Evolutionary conservation across 1,140 invertebrate genomes (phyloP).

Genomic region (Acromyrmex heyeri): DNA sequence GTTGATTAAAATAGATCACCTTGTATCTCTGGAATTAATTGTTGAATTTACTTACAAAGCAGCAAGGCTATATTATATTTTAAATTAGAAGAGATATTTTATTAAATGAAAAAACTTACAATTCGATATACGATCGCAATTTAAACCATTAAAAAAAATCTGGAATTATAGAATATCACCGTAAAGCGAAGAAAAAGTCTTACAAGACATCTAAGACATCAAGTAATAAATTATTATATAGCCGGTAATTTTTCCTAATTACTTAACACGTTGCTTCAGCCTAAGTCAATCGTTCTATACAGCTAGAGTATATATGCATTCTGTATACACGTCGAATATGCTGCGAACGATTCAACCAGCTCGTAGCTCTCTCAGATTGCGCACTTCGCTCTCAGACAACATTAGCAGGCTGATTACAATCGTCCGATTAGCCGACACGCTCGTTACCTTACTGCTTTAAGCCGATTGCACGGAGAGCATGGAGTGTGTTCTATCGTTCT

Average conservation of each 20-base stretch:
- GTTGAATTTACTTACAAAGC: no score
- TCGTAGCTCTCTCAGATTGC: neutral
- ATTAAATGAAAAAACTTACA: no score
- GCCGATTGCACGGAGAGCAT: slow-evolving; percentile 10
- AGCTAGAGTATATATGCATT: no score
- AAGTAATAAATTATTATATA: no score
- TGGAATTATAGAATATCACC: neutral
- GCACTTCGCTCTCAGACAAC: slow-evolving; percentile 33
- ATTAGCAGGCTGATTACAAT: slow-evolving; percentile 43
- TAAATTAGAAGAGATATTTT: no score
- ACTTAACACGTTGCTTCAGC: neutral
- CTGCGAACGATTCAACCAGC: neutral
- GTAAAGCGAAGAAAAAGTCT: neutral
- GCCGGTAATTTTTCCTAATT: neutral
- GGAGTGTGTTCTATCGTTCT: slow-evolving; percentile 27
- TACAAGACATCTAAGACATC: no score
- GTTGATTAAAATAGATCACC: no score
- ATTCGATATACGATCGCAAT: no score
- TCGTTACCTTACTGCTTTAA: slow-evolving; percentile 22
- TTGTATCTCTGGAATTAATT: no score
- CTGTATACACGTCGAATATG: neutral
- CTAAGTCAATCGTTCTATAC: neutral
- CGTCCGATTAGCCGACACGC: slow-evolving; percentile 32
- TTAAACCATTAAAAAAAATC: neutral
- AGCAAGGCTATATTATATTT: no score